Percentiles rank a stretch among this genome's conserved stretches.
These are phyloP conservation scores for Arctopsyche grandis DNA, from an alignment of 1,140 invertebrate species.

Conservation along the genomic window DNA sequence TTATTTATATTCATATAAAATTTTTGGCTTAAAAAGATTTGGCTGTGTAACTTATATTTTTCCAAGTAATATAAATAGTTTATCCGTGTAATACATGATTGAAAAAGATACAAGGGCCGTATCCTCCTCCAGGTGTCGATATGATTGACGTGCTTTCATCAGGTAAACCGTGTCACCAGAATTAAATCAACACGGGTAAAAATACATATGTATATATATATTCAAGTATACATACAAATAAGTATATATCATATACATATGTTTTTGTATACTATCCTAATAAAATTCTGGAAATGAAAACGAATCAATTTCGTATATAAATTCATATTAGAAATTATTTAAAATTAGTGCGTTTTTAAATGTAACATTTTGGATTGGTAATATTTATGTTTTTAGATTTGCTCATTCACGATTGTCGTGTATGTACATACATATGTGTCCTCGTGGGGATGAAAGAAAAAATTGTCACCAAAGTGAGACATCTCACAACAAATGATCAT, in stretches of 20 bases:
- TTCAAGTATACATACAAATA: not conserved
- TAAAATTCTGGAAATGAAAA: too few relatives aligned
- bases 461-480: slow-evolving; percentile 18
- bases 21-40: too few relatives aligned
- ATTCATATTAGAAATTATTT: not conserved
- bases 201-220: slow-evolving; percentile 26
- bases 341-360: not conserved
- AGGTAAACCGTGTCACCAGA: slow-evolving; percentile 24
- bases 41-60: too few relatives aligned
- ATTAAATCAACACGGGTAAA: not conserved
- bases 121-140: slow-evolving; percentile 50
- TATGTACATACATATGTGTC: too few relatives aligned
- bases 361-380: not conserved
- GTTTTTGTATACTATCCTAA: not conserved
- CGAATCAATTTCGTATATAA: not conserved
- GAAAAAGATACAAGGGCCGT: not conserved
- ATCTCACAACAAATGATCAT: slow-evolving; percentile 51
- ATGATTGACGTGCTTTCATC: slow-evolving; percentile 49
- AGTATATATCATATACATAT: not conserved
- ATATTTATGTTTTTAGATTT: not conserved
- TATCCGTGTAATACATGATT: not conserved
- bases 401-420: not conserved
- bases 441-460: not conserved
- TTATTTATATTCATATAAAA: too few relatives aligned
- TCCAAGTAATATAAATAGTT: too few relatives aligned